Evolutionary conservation across 2,113 vertebrate genomes (phyloP).

Genomic region (Periophthalmus modestus): DNA sequence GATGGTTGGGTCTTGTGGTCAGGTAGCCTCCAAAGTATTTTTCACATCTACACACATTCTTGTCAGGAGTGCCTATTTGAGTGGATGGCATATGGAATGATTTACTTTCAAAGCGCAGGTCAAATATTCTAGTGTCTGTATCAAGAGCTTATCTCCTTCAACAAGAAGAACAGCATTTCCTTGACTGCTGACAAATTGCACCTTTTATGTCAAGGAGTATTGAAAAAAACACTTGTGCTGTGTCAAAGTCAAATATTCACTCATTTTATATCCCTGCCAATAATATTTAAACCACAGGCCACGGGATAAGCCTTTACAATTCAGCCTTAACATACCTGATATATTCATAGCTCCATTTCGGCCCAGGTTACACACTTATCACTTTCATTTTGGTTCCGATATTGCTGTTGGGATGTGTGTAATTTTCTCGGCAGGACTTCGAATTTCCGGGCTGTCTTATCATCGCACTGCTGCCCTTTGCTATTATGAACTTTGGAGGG

Average conservation of each 20-base stretch:
- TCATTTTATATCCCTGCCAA: constrained; percentile 47
- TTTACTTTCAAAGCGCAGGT: neutral
- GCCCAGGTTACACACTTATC: constrained; percentile 62
- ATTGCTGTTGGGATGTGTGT: constrained; percentile 62
- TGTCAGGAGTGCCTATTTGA: neutral
- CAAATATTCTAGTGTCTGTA: neutral
- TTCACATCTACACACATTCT: too few relatives aligned
- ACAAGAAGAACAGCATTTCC: constrained; percentile 21
- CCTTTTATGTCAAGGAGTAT: neutral
- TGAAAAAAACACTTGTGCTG: neutral
- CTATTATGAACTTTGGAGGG: constrained; percentile 59
- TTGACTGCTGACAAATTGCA: neutral
- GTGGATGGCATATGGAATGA: neutral
- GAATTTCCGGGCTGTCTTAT: constrained; percentile 66
- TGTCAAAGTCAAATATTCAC: constrained; percentile 25
- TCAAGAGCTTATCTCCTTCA: neutral
- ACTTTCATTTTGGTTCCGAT: constrained; percentile 66
- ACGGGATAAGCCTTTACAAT: constrained; percentile 53
- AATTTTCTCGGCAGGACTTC: constrained; percentile 64
- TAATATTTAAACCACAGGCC: constrained; percentile 34
- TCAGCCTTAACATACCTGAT: constrained; percentile 47
- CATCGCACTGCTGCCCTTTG: constrained; percentile 50
- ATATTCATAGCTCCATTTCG: constrained; percentile 68
- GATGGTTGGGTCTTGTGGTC: too few relatives aligned
- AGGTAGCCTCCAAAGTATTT: too few relatives aligned